phyloP scores from a whole-genome alignment of 2,888 invertebrate species.

The Sinhomidia bicolor region DNA sequence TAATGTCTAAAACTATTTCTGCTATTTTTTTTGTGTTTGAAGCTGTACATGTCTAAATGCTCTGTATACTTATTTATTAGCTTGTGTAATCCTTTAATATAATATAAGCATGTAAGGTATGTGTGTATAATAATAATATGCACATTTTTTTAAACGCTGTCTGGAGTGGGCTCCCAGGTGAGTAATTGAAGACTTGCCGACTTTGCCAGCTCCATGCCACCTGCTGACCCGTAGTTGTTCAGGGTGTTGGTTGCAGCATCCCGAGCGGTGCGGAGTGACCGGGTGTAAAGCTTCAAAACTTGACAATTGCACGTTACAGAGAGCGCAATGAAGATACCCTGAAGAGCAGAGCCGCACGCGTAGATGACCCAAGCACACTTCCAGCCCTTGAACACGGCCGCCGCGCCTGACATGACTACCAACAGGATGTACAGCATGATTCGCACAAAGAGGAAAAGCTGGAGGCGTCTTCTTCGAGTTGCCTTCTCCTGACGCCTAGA shows the following conservation, averaged over 20 bases:
- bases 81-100: no score
- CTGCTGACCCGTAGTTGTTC: slow-evolving; percentile 76
- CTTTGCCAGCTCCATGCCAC: slow-evolving; percentile 79
- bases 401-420: slow-evolving; percentile 82
- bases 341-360: slow-evolving; percentile 81
- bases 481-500: slow-evolving; percentile 86
- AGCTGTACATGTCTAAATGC: no score
- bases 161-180: slow-evolving; percentile 80
- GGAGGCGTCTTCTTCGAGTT: slow-evolving; percentile 84
- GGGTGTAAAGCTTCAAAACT: slow-evolving; percentile 80
- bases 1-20: no score
- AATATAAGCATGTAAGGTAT: no score
- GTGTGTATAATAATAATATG: no score
- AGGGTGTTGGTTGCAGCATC: slow-evolving; percentile 75
- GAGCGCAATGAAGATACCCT: slow-evolving; percentile 86
- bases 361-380: slow-evolving; percentile 81
- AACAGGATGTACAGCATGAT: slow-evolving; percentile 83
- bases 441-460: slow-evolving; percentile 85
- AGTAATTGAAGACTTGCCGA: slow-evolving; percentile 80
- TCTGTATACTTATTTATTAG: no score
- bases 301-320: slow-evolving; percentile 86
- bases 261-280: slow-evolving; percentile 77
- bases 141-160: slow-evolving; percentile 77
- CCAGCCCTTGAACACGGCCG: slow-evolving; percentile 81
- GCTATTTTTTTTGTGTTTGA: no score